Base-by-base conservation (phyloP, 2,797 vertebrate genomes). In the Eurystomus glaucurus region DNA sequence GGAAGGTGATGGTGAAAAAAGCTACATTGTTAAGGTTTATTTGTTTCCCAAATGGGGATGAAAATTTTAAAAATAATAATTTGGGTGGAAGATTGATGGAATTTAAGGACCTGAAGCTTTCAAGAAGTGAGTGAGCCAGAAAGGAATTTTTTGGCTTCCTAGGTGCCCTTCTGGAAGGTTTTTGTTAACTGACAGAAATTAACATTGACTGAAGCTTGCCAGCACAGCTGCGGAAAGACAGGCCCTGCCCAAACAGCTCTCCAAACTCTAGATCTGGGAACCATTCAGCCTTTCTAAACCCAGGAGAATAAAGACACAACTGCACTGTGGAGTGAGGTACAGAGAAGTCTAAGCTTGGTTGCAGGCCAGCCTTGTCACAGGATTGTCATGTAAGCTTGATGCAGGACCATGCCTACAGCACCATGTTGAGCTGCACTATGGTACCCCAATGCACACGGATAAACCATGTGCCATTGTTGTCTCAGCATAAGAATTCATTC, bases 181-280 rank as follows among this genome's bases (percentile, higher is more conserved):
- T 92, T 85, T 60, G 20, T 60, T 89, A 87, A 75, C 68, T 82
- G 81, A 61, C 39, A 88, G 66, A 93, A 78, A 95, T 92, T 75
- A 82, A 71, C 88, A 70, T 52, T 77, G 39, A 29, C 45, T 55
- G 82, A 68, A 77, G 31, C 60, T 82, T 90, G 91, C 81, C 78
- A 96, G 66, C 37, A 75, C 92, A 97, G 81, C 84, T 95, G 91
- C 7, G 7, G 39, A 78, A 92, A 90, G 29, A 50, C 8, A 84
- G 64, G 37, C 6, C 13, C 46, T 91, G 66, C 51, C 87, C 78
- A 92, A 91, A 72, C 9, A 78, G 20, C 51, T 80, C 48, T 84
- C 55, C 39, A 15, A 65, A 50, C 16, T 64, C 41, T 35, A 39
- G 77, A 46, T 89, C 20, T 95, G 80, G 69, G 74, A 94, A 65